Base-by-base conservation (phyloP, 2,888 invertebrate genomes). In the Malthinus flaveolus region DNA sequence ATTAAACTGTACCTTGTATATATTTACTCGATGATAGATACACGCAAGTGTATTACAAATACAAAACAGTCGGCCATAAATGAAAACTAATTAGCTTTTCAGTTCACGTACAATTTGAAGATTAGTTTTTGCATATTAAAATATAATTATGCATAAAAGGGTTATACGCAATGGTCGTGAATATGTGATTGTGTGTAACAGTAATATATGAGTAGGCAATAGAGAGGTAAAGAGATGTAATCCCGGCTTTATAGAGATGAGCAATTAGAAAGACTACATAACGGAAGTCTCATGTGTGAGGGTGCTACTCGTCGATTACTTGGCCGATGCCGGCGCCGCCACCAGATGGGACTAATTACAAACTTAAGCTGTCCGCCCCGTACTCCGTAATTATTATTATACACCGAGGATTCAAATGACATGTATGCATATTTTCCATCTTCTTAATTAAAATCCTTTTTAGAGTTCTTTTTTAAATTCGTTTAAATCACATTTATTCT, bases 281-380 rank as follows among this genome's bases (percentile, higher is more conserved):
- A 72, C 71, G 64, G 66, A 70, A 74, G 78, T 72, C 78, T 76
- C 79, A 79, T 79, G 78, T 79, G 79, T 78, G 79, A 76, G 74
- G 75, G 73, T 74, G 73, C 72, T 69, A 73, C 71, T 75, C 75
- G 76, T 77, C 78, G 78, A 78, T 78, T 78, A 76, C 77, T 76
- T 73, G 75, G 72, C 71, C 76, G 72, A 71, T 74, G 71, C 70
- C 70, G 73, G 72, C 72, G 72, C 73, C 69, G 71, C 74, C 73
- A 73, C 78, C 78, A 79, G 78, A 78, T 78, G 79, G 78, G 78
- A 77, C 78, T 78, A 79, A 78, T 79, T 78, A 78, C 76, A 69
- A 76, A 77, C 78, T 78, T 78, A 78, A 77, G 75, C 78, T 57
- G 61, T 57, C 61, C 56, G 56, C 61, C 61, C 61, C 57, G 52